Conservation (phyloP, 2,113 vertebrate genomes). For the Glaucomys volans region DNA sequence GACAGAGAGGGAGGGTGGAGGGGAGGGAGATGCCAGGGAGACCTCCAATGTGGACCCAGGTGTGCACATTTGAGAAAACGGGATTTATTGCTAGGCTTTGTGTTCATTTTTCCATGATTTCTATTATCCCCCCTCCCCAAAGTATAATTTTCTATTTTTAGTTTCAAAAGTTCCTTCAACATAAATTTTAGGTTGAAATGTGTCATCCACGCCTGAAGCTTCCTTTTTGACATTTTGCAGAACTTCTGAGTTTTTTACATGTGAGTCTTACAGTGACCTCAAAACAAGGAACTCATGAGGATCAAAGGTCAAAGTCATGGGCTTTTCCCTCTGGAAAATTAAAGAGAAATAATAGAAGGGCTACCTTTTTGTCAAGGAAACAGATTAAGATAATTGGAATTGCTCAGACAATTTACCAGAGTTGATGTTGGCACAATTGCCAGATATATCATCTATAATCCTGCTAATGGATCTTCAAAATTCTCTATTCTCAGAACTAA, state of each 20-base stretch:
- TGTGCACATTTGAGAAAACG: not conserved
- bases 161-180: not conserved
- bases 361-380: not conserved
- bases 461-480: conserved; percentile 43
- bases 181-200: conserved; percentile 43
- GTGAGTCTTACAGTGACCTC: not conserved
- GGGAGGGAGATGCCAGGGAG: not conserved
- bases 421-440: conserved; percentile 13
- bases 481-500: not conserved
- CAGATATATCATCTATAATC: not conserved
- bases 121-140: not conserved
- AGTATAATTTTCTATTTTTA: not conserved
- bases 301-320: conserved; percentile 3
- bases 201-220: not conserved
- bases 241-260: not conserved
- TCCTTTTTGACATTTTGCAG: conserved; percentile 57
- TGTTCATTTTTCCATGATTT: not conserved
- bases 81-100: not conserved
- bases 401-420: conserved; percentile 10
- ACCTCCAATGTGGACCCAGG: not conserved
- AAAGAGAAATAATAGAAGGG: conserved; percentile 32
- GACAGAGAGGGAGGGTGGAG: not conserved
- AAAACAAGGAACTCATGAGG: not conserved
- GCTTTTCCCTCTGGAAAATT: conserved; percentile 47
- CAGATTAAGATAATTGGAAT: conserved; percentile 53